Evolutionary conservation across 2,113 vertebrate genomes (phyloP), one percentile per base, ranked within the genome.

Genomic region (Cyanocitta stelleri): DNA sequence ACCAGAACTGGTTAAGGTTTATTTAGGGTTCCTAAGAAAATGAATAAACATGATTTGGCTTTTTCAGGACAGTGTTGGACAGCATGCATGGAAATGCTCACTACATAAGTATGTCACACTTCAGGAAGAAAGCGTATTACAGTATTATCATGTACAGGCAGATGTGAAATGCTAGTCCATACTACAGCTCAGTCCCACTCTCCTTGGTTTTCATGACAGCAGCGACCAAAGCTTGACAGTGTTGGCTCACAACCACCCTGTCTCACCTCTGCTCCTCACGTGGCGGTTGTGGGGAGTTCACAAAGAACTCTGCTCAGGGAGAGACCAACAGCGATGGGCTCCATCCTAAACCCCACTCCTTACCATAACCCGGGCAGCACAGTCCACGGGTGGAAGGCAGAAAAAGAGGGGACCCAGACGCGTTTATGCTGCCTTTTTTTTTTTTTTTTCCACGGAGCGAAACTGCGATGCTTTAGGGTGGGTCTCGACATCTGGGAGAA

Each of bases 401-500:
- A 77, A 63, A 39, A 59, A 75, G 46, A 77, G 12, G 68, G 33
- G 68, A 84, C 62, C 39, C 8, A 6, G n/a, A 72, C 2, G n/a
- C 30, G 54, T 88, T 95, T 62, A 89, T 56, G 43, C 48, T 27
- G 85, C 84, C 88, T 46, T 59, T 17, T 24, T 9, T 37, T 48
- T 46, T 44, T 19, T 51, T 19, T 35, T 55, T 46, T 20, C 4
- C 16, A 49, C 46, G 48, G 48, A 95, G 51, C 77, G 77, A 95
- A 94, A 76, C 52, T 58, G 77, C 8, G 81, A 95, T 95, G 88
- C 56, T 94, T 37, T 56, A 94, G 95, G 97, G 95, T 90, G 96
- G 87, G 96, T 94, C 89, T 81, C 58, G 7, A 83, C 93, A 95
- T 96, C 96, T 97, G 97, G 83, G 95, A 94, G 61, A 94, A 97